phyloP scores from a whole-genome alignment of 2,113 vertebrate genomes.

The Balaeniceps rex region DNA sequence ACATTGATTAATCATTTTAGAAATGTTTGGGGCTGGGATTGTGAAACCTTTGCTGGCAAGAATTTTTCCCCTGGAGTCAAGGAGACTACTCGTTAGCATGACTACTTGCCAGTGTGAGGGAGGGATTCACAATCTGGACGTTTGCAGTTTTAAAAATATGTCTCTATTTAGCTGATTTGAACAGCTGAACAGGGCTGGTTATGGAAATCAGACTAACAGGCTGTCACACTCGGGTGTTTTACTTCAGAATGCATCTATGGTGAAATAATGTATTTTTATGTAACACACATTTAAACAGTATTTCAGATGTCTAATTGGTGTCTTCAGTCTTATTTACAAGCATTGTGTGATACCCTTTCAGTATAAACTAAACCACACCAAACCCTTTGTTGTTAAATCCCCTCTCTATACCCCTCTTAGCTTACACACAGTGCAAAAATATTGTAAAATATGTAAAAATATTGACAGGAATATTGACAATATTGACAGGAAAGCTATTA shows the following conservation, averaged over 20 bases:
- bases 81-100: slow-evolving; percentile 50
- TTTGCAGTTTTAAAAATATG: slow-evolving; percentile 60
- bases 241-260: background rate
- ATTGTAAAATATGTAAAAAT: too few species aligned
- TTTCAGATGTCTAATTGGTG: background rate
- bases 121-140: slow-evolving; percentile 40
- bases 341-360: background rate
- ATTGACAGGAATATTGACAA: background rate
- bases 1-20: slow-evolving; percentile 22
- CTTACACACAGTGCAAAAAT: background rate
- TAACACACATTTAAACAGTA: background rate
- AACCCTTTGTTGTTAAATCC: background rate
- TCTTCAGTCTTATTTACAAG: background rate
- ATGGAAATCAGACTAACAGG: slow-evolving; percentile 42
- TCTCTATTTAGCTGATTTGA: slow-evolving; percentile 56
- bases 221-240: slow-evolving; percentile 13
- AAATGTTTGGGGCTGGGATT: slow-evolving; percentile 30
- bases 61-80: slow-evolving; percentile 46
- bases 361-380: background rate
- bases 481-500: background rate
- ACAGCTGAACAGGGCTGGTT: slow-evolving; percentile 40
- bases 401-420: background rate
- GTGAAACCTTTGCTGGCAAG: slow-evolving; percentile 54
- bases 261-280: background rate
- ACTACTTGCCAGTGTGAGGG: slow-evolving; percentile 55